Conservation (phyloP, 2,797 vertebrate species). For the Anguilla megastoma region DNA sequence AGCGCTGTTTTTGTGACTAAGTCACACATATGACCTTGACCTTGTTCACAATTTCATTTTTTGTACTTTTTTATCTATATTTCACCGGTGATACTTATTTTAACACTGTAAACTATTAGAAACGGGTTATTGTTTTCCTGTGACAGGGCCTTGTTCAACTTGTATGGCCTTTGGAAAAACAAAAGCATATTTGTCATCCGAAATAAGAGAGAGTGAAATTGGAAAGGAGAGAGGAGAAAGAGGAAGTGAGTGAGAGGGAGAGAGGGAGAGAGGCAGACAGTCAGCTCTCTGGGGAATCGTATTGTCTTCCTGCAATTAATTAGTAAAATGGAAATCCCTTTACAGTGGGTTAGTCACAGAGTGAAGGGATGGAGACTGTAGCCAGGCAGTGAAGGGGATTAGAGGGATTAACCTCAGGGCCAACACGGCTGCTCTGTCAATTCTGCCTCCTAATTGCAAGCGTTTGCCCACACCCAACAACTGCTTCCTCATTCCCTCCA, state of each 20-base stretch:
- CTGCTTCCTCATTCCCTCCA: neutral
- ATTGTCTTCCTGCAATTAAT: constrained; percentile 28
- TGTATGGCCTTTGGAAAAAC: neutral
- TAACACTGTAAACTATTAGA: neutral
- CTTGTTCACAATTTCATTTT: neutral
- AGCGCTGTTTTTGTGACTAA: neutral
- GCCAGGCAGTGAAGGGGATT: constrained; percentile 27
- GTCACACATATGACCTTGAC: neutral
- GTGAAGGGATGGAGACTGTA: neutral
- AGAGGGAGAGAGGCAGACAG: neutral
- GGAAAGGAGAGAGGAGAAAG: neutral
- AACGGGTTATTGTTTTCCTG: neutral
- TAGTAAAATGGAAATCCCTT: constrained; percentile 32
- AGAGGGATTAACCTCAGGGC: constrained; percentile 31
- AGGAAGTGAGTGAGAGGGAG: neutral
- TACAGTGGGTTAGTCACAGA: constrained; percentile 15
- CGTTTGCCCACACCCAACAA: neutral
- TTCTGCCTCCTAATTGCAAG: neutral
- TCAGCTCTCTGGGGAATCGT: neutral
- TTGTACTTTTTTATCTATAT: neutral
- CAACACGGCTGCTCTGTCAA: neutral
- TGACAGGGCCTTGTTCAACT: too few species aligned
- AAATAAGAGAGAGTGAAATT: too few species aligned
- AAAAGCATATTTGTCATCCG: neutral
- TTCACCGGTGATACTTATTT: neutral